These are phyloP conservation scores for Coptotermes formosanus DNA, from an alignment of 1,140 invertebrate genomes.

Conservation along the genomic window DNA sequence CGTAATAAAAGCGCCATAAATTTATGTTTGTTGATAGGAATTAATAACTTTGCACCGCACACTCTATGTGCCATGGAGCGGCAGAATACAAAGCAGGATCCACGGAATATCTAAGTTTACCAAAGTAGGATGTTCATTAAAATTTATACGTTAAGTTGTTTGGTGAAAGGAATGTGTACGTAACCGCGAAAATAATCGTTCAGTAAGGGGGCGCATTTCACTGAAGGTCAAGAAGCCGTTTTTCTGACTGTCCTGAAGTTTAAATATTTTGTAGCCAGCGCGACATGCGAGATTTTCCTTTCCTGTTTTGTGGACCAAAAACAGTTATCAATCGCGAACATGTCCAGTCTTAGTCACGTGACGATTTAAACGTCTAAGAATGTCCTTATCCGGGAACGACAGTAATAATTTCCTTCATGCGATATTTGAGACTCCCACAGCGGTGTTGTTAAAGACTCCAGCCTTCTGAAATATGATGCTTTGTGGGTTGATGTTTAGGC, in stretches of 20 bases:
- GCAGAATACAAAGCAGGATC: neutral
- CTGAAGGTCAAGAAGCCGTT: neutral
- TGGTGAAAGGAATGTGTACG: neutral
- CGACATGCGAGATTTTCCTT: no score
- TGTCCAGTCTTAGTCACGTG: no score
- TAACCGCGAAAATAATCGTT: neutral
- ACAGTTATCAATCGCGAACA: no score
- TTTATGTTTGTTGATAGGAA: neutral
- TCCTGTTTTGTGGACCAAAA: no score
- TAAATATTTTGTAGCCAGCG: no score
- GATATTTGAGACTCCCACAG: no score
- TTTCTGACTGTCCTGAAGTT: neutral
- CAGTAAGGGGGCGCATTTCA: neutral
- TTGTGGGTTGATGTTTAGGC: no score
- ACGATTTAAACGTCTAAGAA: no score
- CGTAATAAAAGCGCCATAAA: neutral
- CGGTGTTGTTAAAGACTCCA: no score
- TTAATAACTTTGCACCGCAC: neutral
- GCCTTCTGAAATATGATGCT: no score
- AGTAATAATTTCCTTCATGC: no score
- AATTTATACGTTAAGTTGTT: neutral
- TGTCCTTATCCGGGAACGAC: no score
- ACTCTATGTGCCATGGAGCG: neutral
- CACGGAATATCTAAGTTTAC: neutral
- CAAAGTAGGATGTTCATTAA: neutral